Evolutionary conservation across 2,888 invertebrate species (phyloP), one percentile per base, ranked within the genome.

Genomic region (Hipparchia semele): DNA sequence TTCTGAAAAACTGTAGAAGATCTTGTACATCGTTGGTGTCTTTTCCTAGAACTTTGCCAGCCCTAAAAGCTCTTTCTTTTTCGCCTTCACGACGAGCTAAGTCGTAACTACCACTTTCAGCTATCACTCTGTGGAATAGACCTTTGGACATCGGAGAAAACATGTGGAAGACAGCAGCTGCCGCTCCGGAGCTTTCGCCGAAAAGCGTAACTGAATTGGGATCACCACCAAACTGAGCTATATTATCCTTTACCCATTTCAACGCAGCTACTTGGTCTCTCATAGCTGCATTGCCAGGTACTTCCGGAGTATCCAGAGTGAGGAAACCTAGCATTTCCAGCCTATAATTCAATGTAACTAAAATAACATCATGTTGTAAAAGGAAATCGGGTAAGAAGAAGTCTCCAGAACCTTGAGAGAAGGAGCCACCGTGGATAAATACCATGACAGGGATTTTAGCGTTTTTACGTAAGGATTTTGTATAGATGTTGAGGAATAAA

Each of bases 301-400:
- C 87, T 78, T 90, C 90, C 73, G 70, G 82, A 77, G 70, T 88
- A 80, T 73, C 88, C 67, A 80, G 82, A 79, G 62, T 88, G 75
- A 79, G 85, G 84, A 39, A 92, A 78, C 77, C 92, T 81, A 79
- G 73, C 7, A 78, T 54, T 60, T 80, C 91, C 1, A 92, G 80
- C 72, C 93, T 85, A 70, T 90, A 93, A 78, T 93, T 94, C 1
- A 92, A 76, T 1, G 94, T 93, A 0, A 92, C 93, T 56, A 93
- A 72, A 10, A 92, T 83, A 2, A 92, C 87, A 74, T 91, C 85
- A 59, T 91, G 87, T 71, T 84, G 84, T 68, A 94, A 79, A 2
- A 94, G 79, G 73, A 87, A 87, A 73, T 89, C 86, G 9, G 93
- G 90, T 1, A 91, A 89, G 51, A 85, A 87, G 1, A 81, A 77